Evolutionary conservation across 2,797 vertebrate species (phyloP), one percentile per base, ranked within the genome.

Genomic region (Pseudopleuronectes americanus): DNA sequence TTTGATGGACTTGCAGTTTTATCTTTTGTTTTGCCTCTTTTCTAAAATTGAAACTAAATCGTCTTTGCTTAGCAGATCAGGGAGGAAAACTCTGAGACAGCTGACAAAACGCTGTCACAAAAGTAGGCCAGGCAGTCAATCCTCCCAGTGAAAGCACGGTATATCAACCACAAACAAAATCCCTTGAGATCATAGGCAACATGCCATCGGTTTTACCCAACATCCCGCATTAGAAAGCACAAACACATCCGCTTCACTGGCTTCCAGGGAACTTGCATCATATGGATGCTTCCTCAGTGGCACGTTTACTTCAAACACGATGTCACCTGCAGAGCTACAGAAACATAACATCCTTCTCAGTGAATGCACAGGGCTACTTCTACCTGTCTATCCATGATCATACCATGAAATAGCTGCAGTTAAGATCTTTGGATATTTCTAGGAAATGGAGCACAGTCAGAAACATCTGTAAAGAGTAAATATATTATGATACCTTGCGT

Each of bases 51-150:
- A 52, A 60, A 54, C 67, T 52, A 80, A 68, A 66, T 47, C 31
- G 19, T 57, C 36, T 47, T 69, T 66, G 71, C 64, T 43, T 62
- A 61, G 63, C 57, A 13, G 49, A 87, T 80, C 52, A 0, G 9
- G 36, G 48, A 75, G 54, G 21, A 31, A 31, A 62, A 79, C 73
- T 57, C 43, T 4, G 24, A 79, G 76, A 85, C 49, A 36, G 57
- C 71, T 62, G 71, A 74, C 48, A 74, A 53, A 75, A 52, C 22
- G 12, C 74, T 60, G 64, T 57, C 57, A 58, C 1, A 16, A 81
- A 88, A 86, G 57, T 84, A 83, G 88, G 85, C 77, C 84, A 85
- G 1, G 43, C 61, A 54, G 68, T 72, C 74, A 62, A 58, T 74
- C 64, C 57, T 80, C 62, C 36, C 75, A 74, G 73, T 52, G 56